Evolutionary conservation across 2,797 vertebrate species (phyloP).

Genomic region (Channallabes apus): DNA sequence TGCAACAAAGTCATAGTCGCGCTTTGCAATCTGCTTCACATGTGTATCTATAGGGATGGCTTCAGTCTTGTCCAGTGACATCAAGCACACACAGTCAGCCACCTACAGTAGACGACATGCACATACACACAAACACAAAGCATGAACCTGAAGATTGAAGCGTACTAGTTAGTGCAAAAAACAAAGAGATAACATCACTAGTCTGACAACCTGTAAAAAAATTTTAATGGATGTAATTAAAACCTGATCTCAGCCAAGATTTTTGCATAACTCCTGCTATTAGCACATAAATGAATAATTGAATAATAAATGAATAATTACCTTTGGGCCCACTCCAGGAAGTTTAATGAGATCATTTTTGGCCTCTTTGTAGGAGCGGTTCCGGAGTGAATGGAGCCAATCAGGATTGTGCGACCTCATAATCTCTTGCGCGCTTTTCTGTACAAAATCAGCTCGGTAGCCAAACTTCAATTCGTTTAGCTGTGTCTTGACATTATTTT

Average conservation of each 20-base stretch:
- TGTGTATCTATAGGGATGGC: constrained; percentile 92
- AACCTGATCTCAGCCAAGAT: not conserved
- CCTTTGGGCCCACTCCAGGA: constrained; percentile 91
- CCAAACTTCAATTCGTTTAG: constrained; percentile 89
- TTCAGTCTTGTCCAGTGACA: constrained; percentile 89
- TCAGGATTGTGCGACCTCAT: constrained; percentile 68
- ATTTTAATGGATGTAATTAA: not conserved
- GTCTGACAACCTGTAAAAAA: not conserved
- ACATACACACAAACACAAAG: not conserved
- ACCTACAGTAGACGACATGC: constrained; percentile 76
- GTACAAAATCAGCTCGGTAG: constrained; percentile 89
- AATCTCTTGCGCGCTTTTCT: constrained; percentile 80
- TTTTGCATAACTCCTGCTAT: not conserved
- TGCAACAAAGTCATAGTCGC: constrained; percentile 77
- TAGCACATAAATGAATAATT: not conserved
- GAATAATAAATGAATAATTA: constrained; percentile 50
- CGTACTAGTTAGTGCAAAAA: not conserved
- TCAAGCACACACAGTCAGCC: constrained; percentile 91
- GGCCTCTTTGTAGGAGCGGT: constrained; percentile 77
- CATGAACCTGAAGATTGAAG: not conserved
- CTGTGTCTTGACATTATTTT: constrained; percentile 72
- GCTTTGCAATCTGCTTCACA: constrained; percentile 88
- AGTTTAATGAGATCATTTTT: constrained; percentile 80
- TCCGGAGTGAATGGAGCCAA: constrained; percentile 81
- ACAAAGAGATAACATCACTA: not conserved